Base-by-base conservation (phyloP, 2,797 vertebrate species). In the Pachyuromys duprasi region DNA sequence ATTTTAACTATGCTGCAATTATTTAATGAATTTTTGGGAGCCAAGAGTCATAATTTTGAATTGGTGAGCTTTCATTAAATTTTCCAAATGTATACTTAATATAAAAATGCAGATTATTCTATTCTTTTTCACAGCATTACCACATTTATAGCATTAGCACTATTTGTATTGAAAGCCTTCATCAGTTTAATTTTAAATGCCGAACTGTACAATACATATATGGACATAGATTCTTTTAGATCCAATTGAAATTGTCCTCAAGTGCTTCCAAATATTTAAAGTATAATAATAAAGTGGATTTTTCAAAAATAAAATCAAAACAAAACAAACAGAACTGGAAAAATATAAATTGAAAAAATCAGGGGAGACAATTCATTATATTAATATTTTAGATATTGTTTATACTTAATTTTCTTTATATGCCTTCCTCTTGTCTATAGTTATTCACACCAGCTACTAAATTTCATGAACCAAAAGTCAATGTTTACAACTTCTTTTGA, bases 111-210 rank as follows among this genome's bases (percentile, higher is more conserved):
- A 79, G 15, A 72, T 72, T 72, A 4, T 5, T 91, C 81, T 70
- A 60, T 89, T 62, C 49, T 42, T 4, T 57, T 57, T 2, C 3
- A 42, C 2, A 81, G 14, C 36, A 83, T 88, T 83, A 60, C 67
- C 57, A 76, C 39, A 80, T 86, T 90, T 88, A 89, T 63, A 81
- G 36, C n/a, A 55, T 78, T 5, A 65, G 62, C 2, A 84, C 2
- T 89, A 7, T 57, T 57, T 15, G 17, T 57, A 45, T 81, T 83
- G 15, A 91, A 86, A 53, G 8, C 0, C 60, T 86, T 26, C 57
- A 55, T 89, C 26, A 83, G 39, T 88, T 89, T 9, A 78, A n/a
- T 87, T 89, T 95, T 86, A 93, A 89, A 63, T 20, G 69, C 3
- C 1, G 60, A 75, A 26, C 2, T 88, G n/a, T 33, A 57, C 57